Evolutionary conservation across 1,140 invertebrate genomes (phyloP), one percentile per base, ranked within the genome.

Genomic region (Pseudomyrmex sp.): DNA sequence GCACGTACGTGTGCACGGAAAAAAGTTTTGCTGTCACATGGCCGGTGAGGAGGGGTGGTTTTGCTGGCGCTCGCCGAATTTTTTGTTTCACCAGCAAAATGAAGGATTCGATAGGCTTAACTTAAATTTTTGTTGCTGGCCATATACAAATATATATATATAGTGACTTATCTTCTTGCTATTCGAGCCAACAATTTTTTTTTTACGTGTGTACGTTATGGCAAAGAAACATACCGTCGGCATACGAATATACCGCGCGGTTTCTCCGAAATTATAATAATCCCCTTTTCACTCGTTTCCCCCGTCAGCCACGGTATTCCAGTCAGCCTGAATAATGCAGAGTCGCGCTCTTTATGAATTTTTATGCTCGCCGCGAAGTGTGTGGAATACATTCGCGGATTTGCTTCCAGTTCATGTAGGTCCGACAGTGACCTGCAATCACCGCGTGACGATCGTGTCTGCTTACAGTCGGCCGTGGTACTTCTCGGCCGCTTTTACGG

Each of bases 321-420:
- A 88, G 69, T 88, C 90, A 76, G 63, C 72, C 87, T 93, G 92
- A 93, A 93, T 93, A 93, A 93, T 92, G 91, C 85, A 92, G 85
- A 92, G 79, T 86, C 86, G 72, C 85, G 86, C 83, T 91, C 90
- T 92, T 93, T 92, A 92, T 91, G 90, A 93, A 93, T 93, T 92
- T 92, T 92, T 92, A 92, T 92, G 90, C 89, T 88, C 88, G 76
- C 90, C 85, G 66, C 73, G 85, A 75, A 91, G 90, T 35, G 35
- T 35, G 35, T 90, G 88, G 91, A 91, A 93, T 91, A 90, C 88
- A 85, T 91, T 88, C 76, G 35, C 35, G 69, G 75, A 76, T 80
- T 77, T 82, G 62, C 59, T 72, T 35, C 75, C 35, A 77, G 56
- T 56, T 7, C 63, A 48, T 52, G 44, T 26, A 79, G 35, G 68